Base-by-base conservation (phyloP, 2,797 vertebrate species). In the Sebastes goodei region DNA sequence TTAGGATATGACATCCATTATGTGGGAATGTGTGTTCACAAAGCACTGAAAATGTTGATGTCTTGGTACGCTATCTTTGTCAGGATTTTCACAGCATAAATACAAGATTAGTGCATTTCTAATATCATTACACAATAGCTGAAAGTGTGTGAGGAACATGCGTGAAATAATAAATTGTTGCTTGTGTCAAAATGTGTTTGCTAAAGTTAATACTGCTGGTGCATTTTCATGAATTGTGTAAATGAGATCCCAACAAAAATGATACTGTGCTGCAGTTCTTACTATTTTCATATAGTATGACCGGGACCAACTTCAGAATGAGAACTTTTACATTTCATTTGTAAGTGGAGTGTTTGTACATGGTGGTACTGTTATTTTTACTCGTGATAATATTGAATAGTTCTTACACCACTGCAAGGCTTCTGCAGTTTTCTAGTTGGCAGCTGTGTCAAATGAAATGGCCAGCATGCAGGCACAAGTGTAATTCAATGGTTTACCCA, bases 401-500 rank as follows among this genome's bases (percentile, higher is more conserved):
- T 32, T 68, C 17, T 42, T 71, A 10, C 14, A 71, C 21, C n/a
- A 52, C n/a, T 67, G 72, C 52, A 14, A 29, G 2, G 15, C 5
- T 63, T 32, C 49, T 46, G 30, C 30, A 49, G 27, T 53, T 17
- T 52, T 20, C 12, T 17, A 38, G 2, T 57, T 30, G 14, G 30
- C 30, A 59, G 62, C 23, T 20, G 56, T 52, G 35, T 10, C 15
- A 20, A 66, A 61, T 25, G 6, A 49, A 33, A 69, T n/a, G 61
- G 9, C n/a, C 25, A 66, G 27, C 14, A 21, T 8, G 20, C 3
- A 7, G n/a, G 17, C 23, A 55, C 5, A 3, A 3, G 0, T 72
- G 80, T 55, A 80, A 69, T 78, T 81, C 10, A 21, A 46, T 1
- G 2, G 6, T 82, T 77, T 42, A 9, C 0, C 82, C 88, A 88